Conservation (phyloP, 2,888 invertebrate species). For the Subacronicta megacephala region DNA sequence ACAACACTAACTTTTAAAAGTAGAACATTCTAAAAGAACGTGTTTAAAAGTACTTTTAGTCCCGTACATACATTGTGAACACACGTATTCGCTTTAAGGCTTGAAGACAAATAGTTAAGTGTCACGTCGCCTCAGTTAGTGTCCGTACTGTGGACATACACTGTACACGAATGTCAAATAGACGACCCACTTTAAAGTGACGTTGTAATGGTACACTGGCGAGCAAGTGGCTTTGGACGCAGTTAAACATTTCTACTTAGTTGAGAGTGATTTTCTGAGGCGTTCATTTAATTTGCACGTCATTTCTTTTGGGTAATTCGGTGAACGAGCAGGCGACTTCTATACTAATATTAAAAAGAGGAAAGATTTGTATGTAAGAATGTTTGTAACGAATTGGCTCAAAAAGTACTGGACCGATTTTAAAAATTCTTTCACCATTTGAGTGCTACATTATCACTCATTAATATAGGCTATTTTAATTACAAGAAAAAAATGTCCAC, state of each 20-base stretch:
- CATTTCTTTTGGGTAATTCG: too few relatives aligned
- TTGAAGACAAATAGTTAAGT: conserved; percentile 37
- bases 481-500: too few relatives aligned
- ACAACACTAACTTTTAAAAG: neutral
- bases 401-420: too few relatives aligned
- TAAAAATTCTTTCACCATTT: too few relatives aligned
- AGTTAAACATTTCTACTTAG: conserved; percentile 5
- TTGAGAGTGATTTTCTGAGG: neutral
- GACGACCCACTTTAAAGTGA: conserved; percentile 35
- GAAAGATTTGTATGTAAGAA: too few relatives aligned
- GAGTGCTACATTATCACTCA: too few relatives aligned
- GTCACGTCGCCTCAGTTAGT: conserved; percentile 6
- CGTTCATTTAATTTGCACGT: neutral
- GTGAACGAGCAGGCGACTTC: too few relatives aligned
- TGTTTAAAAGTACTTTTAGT: conserved; percentile 2
- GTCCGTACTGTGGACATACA: conserved; percentile 10
- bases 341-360: too few relatives aligned
- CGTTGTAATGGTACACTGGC: conserved; percentile 24
- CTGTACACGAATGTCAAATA: conserved; percentile 38
- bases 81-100: conserved; percentile 9
- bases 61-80: conserved; percentile 13
- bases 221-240: conserved; percentile 3
- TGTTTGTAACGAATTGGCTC: too few relatives aligned
- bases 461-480: too few relatives aligned
- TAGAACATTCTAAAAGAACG: conserved; percentile 28